A percentile compares a stretch with the other conserved stretches of the same genome.
These are phyloP conservation scores for Patella pellucida DNA, from an alignment of 2,888 invertebrate species.

Conservation along the genomic window DNA sequence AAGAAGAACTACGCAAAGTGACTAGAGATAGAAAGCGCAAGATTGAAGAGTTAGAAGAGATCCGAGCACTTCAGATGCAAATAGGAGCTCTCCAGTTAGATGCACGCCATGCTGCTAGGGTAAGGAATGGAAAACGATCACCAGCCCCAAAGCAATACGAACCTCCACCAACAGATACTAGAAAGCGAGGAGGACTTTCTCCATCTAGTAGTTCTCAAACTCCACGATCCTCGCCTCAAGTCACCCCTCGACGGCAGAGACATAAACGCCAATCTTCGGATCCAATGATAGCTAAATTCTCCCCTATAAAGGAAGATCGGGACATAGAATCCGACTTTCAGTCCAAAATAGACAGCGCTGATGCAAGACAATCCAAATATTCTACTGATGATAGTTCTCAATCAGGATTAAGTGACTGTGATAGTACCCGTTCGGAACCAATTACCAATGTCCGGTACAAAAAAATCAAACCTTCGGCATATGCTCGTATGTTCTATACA, in stretches of 20 bases:
- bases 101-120: conserved; percentile 29
- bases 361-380: conserved; percentile 34
- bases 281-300: conserved; percentile 74
- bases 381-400: conserved; percentile 62
- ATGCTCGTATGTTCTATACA: conserved; percentile 55
- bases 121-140: conserved; percentile 27
- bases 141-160: conserved; percentile 14
- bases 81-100: conserved; percentile 59
- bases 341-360: conserved; percentile 32
- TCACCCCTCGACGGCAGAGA: conserved; percentile 64
- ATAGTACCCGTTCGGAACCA: conserved; percentile 64
- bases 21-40: conserved; percentile 69
- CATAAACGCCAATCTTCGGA: conserved; percentile 75
- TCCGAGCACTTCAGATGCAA: conserved; percentile 65
- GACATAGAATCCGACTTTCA: conserved; percentile 71
- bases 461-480: conserved; percentile 52
- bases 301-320: conserved; percentile 74
- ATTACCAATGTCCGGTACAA: conserved; percentile 42
- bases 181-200: conserved; percentile 41
- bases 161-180: conserved; percentile 31
- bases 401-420: conserved; percentile 62
- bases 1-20: conserved; percentile 73
- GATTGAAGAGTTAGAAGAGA: conserved; percentile 72
- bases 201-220: conserved; percentile 37
- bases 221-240: conserved; percentile 64